Evolutionary conservation across 1,140 invertebrate genomes (phyloP), one percentile per base, ranked within the genome.

Genomic region (Archivesica marissinica): DNA sequence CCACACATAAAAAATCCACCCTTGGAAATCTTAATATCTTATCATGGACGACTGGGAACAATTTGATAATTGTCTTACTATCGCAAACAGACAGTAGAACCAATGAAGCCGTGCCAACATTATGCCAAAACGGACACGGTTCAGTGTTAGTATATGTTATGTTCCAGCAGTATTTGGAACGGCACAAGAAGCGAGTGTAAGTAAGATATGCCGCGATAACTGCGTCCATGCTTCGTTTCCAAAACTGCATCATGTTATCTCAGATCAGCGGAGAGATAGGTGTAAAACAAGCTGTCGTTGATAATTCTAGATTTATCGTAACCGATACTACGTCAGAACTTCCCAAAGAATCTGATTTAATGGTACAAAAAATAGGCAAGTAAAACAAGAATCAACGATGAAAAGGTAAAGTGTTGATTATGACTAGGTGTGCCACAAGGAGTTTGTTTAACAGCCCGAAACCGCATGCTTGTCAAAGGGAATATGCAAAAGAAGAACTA

Each of bases 21-120:
- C 77, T 38, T 33, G 38, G 13, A 68, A 52, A 50, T 47, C 77
- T 33, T 59, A 15, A 54, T 35, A 81, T 81, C 66, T 56, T 72
- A 81, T 81, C 79, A 81, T 20, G 64, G 64, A 20, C 66, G 64
- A 56, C 56, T 81, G 79, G 47, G 61, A 81, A 81, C 79, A 81
- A 81, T 81, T 81, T 81, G 79, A 81, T 81, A 81, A 81, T 81
- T 81, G 79, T 72, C 33, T 6, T 35, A 28, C 47, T 44, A 68
- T 52, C 79, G 30, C 9, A 6, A 41, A 59, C 50, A 72, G 80
- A 47, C 52, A 74, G 38, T 44, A 30, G 39, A 66, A 28, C 30
- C 3, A 59, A 11, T 61, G 68, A 75, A 33, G 68, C 28, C 35
- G n/a, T 59, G 70, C 47, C 79, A 61, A 75, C 30, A 54, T 75